These are phyloP conservation scores for Microchirus variegatus DNA, from an alignment of 2,797 vertebrate genomes.

Conservation along the genomic window DNA sequence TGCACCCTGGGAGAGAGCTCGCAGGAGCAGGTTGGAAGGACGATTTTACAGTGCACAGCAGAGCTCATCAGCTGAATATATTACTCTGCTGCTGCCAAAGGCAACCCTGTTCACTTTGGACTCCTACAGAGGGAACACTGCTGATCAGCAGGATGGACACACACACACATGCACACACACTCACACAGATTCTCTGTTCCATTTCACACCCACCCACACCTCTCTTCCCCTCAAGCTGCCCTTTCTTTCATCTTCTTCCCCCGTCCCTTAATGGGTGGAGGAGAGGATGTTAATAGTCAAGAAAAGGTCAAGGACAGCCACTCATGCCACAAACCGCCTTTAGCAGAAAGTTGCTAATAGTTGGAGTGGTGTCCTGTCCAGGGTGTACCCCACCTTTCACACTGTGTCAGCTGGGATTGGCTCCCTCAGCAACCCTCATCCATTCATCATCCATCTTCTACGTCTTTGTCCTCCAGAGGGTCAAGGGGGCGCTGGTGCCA, in stretches of 20 bases:
- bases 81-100: conserved; percentile 65
- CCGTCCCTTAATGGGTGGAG: conserved; percentile 64
- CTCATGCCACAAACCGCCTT: conserved; percentile 39
- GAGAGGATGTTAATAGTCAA: conserved; percentile 67
- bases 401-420: too few relatives aligned
- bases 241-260: conserved; percentile 62
- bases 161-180: conserved; percentile 35
- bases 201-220: conserved; percentile 39
- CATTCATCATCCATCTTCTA: too few relatives aligned
- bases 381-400: too few relatives aligned
- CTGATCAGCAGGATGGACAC: conserved; percentile 68
- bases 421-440: too few relatives aligned
- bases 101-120: conserved; percentile 66
- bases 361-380: not conserved
- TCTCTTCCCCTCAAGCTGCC: conserved; percentile 40
- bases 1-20: conserved; percentile 57
- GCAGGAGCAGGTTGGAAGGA: conserved; percentile 52
- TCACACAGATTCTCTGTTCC: conserved; percentile 37
- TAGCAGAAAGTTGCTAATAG: conserved; percentile 28
- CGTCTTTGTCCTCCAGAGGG: too few relatives aligned
- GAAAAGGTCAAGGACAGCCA: conserved; percentile 78
- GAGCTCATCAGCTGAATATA: conserved; percentile 75
- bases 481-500: too few relatives aligned
- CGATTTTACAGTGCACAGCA: conserved; percentile 63
- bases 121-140: conserved; percentile 67